Percentiles rank a stretch among this genome's conserved stretches.
Conservation (phyloP, 2,797 vertebrate species). For the Psittacula derbiana region DNA sequence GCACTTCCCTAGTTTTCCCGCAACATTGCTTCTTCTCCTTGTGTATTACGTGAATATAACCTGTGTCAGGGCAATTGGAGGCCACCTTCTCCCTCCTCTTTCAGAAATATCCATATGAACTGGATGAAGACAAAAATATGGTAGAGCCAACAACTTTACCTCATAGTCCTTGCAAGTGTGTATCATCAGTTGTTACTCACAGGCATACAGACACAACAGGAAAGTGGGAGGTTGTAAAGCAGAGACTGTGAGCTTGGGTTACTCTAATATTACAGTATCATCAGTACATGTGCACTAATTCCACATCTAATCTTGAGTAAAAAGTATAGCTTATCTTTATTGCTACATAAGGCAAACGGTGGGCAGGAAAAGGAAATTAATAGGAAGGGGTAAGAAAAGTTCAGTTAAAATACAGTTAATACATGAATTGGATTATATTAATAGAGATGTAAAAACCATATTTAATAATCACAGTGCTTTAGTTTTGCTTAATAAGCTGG, state of each 20-base stretch:
- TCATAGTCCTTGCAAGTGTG: neutral
- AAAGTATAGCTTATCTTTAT: neutral
- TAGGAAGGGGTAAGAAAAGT: neutral
- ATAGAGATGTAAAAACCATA: neutral
- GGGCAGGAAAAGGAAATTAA: neutral
- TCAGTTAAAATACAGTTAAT: neutral
- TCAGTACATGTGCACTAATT: neutral
- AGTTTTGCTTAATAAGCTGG: neutral
- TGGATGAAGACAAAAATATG: neutral
- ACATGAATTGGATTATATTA: neutral
- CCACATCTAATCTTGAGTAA: neutral
- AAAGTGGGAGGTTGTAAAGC: neutral
- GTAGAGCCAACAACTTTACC: neutral
- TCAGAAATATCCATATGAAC: neutral
- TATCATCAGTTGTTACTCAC: neutral
- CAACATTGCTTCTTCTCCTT: neutral
- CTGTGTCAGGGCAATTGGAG: neutral
- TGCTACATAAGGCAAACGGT: neutral
- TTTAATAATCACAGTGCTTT: neutral
- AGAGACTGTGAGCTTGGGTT: neutral
- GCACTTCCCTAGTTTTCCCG: neutral
- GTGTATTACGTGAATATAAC: neutral
- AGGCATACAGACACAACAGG: neutral
- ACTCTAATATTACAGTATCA: neutral
- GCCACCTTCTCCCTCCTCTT: neutral